A percentile compares a stretch with the other conserved stretches of the same genome.
phyloP scores from a whole-genome alignment of 1,140 invertebrate genomes.

The Macrobrachium nipponense region DNA sequence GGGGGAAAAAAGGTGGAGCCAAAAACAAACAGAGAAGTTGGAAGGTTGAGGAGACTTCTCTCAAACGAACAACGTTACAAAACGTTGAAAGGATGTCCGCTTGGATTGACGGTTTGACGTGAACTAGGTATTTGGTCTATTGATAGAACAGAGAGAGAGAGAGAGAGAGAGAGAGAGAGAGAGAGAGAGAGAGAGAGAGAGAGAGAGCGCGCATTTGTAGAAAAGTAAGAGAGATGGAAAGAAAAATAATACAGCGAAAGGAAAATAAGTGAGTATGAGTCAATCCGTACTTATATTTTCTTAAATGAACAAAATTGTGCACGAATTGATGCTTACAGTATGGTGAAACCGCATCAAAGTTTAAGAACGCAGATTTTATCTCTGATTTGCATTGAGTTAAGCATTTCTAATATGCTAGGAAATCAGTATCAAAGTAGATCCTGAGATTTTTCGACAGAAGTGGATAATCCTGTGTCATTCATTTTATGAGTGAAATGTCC shows the following conservation, averaged over 20 bases:
- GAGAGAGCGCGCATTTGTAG: no score
- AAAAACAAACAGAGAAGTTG: neutral
- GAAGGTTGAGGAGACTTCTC: neutral
- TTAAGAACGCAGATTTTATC: no score
- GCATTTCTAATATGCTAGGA: no score
- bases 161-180: conserved; percentile 24
- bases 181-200: conserved; percentile 22
- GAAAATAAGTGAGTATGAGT: neutral
- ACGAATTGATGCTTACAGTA: no score
- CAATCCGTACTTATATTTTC: neutral
- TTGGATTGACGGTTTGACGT: neutral
- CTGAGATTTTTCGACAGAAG: no score
- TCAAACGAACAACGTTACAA: neutral
- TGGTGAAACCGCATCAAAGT: no score
- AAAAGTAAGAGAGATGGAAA: neutral
- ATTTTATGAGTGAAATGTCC: no score
- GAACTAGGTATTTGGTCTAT: neutral
- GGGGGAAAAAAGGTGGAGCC: neutral
- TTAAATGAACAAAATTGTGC: neutral
- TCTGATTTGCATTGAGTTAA: no score
- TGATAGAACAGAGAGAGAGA: neutral
- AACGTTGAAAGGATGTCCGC: no score
- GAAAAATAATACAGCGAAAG: neutral
- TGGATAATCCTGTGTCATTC: no score
- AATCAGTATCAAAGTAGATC: no score